A percentile compares a stretch with the other conserved stretches of the same genome.
These are phyloP conservation scores for Empidonax traillii DNA, from an alignment of 2,113 vertebrate species.

Conservation along the genomic window DNA sequence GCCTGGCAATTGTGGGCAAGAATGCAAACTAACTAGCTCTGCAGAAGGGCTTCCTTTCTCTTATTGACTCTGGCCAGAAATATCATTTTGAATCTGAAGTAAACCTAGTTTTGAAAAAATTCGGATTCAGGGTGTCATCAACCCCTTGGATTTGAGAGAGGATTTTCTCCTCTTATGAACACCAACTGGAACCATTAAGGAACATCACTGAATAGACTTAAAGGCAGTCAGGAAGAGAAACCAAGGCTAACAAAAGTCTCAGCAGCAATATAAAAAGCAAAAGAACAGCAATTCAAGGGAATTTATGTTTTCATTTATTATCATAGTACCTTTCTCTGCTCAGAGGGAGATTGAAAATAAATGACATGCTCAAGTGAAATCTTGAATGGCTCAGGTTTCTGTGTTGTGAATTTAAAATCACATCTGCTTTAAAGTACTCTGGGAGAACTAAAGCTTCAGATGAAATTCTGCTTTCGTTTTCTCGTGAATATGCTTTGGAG, in stretches of 20 bases:
- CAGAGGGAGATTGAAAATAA: constrained; percentile 48
- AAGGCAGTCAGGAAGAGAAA: background rate
- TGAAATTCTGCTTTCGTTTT: constrained; percentile 21
- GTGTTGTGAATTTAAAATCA: constrained; percentile 40
- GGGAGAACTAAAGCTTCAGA: background rate
- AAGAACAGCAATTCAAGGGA: constrained; percentile 33
- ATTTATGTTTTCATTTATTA: constrained; percentile 68
- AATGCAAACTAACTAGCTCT: background rate
- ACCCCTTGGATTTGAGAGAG: background rate
- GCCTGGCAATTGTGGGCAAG: background rate
- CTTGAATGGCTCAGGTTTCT: constrained; percentile 45
- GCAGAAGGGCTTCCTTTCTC: background rate
- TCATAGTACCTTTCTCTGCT: constrained; percentile 5
- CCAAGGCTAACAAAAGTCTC: background rate
- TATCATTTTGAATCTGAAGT: background rate
- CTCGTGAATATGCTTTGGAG: background rate
- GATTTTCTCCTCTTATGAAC: background rate
- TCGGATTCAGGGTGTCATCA: background rate
- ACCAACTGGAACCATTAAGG: background rate
- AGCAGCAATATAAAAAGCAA: constrained; percentile 21
- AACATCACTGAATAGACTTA: background rate
- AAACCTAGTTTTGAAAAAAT: background rate
- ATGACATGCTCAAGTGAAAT: constrained; percentile 37
- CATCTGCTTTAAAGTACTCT: background rate
- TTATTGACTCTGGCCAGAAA: background rate